Evolutionary conservation across 2,797 vertebrate genomes (phyloP).

Genomic region (Takifugu ocellatus): DNA sequence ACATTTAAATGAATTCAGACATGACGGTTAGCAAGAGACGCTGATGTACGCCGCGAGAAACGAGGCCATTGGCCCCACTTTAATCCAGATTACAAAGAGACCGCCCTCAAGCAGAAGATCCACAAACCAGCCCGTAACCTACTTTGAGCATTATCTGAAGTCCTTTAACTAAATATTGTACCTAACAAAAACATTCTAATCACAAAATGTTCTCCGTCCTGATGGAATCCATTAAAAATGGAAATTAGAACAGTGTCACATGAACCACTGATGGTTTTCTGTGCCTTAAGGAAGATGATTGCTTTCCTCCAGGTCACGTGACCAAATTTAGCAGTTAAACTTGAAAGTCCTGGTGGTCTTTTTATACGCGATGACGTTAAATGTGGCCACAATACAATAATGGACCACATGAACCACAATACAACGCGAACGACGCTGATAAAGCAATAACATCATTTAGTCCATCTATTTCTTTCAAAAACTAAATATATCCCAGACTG

Average conservation of each 20-base stretch:
- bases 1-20: constrained; percentile 24
- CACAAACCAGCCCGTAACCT: constrained; percentile 1
- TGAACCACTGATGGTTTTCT: too few species aligned
- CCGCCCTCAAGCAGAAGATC: not conserved
- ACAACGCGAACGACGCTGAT: too few species aligned
- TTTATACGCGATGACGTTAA: too few species aligned
- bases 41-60: constrained; percentile 3
- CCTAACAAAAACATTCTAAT: not conserved
- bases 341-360: too few species aligned
- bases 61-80: not conserved
- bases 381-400: too few species aligned
- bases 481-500: too few species aligned
- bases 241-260: too few species aligned
- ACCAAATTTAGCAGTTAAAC: not conserved
- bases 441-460: too few species aligned
- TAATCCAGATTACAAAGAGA: not conserved
- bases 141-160: constrained; percentile 3
- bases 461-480: too few species aligned
- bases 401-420: too few species aligned
- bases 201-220: not conserved
- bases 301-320: not conserved
- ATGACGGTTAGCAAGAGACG: constrained; percentile 11
- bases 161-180: not conserved
- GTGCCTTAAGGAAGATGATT: too few species aligned
- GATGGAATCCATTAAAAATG: not conserved